Base-by-base conservation (phyloP, 1,140 invertebrate genomes). In the Vanessa tameamea region DNA sequence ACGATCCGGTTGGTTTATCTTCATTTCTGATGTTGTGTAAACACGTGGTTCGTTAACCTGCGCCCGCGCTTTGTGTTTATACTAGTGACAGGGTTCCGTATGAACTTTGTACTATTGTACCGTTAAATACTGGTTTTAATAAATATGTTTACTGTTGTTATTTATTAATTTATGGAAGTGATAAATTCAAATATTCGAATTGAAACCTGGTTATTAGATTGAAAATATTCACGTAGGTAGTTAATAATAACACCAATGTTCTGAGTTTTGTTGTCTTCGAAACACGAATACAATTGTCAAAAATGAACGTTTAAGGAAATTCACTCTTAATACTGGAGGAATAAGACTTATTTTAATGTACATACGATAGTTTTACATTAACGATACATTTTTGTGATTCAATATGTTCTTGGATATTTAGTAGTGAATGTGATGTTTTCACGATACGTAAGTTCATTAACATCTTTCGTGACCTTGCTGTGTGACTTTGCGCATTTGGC, bases 41-140 rank as follows among this genome's bases (percentile, higher is more conserved):
- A 73, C 72, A 73, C 72, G 64, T 61, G 57, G 72, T 73, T 63
- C 72, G 65, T 68, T 73, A 69, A 73, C 65, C 65, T 73, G 72
- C 72, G 66, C 72, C 48, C 31, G 64, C 71, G 63, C 55, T 26
- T 47, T 43, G 37, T 43, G 61, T 53, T 69, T 47, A 53, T 69
- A 23, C 16, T 16, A 53, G 51, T 15, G 61, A 14, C 15, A 64
- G 63, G 37, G 20, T 20, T 64, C 63, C 13, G 20, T 64, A 12
- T 64, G n/a, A 57, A 57, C 53, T 57, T 23, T 57, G 53, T 57
- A 9, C n/a, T 57, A 3, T 23, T 26, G 20, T 20, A 57, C 16
- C 53, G 16, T 57, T 57, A 57, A 57, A 57, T 16, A 20, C 53
- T 23, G 53, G 53, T 57, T 57, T 8, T 20, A 23, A 20, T 20